These are phyloP conservation scores for Philantomba maxwellii DNA, from an alignment of 2,113 vertebrate species.

Conservation along the genomic window DNA sequence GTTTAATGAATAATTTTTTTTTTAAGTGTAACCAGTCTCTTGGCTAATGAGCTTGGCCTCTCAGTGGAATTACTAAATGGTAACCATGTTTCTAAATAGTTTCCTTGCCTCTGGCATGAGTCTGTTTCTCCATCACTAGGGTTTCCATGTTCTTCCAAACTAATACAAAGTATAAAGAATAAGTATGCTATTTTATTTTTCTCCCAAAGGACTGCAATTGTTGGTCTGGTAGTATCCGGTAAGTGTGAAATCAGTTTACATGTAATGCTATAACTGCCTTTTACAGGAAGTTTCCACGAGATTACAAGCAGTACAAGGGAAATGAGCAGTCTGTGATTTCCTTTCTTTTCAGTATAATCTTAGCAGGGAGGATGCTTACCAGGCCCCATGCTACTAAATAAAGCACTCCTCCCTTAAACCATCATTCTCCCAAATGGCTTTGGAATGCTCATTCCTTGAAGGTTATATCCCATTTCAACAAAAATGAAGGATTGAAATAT, in stretches of 20 bases:
- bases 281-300: constrained; percentile 73
- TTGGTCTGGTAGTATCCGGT: constrained; percentile 65
- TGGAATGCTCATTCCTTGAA: background rate
- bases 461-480: background rate
- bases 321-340: constrained; percentile 69
- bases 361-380: constrained; percentile 67
- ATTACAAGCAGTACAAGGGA: constrained; percentile 65
- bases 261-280: constrained; percentile 71
- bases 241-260: constrained; percentile 72
- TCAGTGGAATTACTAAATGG: constrained; percentile 66
- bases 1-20: constrained; percentile 39
- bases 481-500: background rate
- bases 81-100: constrained; percentile 70
- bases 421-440: constrained; percentile 2
- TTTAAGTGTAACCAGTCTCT: constrained; percentile 38
- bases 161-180: constrained; percentile 56
- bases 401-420: constrained; percentile 22
- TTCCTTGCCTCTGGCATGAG: constrained; percentile 67
- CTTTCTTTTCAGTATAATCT: constrained; percentile 70
- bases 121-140: constrained; percentile 47
- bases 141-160: constrained; percentile 58
- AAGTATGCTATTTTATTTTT: constrained; percentile 59
- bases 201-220: constrained; percentile 64
- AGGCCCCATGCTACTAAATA: constrained; percentile 59
- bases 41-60: constrained; percentile 63